Evolutionary conservation across 2,888 invertebrate genomes (phyloP).

Genomic region (Agrenia bidenticulata): DNA sequence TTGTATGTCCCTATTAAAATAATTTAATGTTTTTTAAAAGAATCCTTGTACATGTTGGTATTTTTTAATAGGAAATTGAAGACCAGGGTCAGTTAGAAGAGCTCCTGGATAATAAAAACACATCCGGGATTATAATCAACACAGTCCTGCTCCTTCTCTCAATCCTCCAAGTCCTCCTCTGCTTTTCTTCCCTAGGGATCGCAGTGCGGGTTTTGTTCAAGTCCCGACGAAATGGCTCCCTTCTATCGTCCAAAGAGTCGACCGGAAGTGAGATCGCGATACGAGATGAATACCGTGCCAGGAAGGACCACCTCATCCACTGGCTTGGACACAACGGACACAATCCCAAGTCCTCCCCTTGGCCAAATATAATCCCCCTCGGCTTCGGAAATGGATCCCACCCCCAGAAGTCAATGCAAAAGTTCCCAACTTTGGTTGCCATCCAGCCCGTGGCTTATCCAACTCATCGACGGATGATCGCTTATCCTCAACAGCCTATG

Average conservation of each 20-base stretch:
- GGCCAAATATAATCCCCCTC: conserved; percentile 22
- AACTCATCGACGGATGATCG: neutral
- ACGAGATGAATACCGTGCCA: conserved; percentile 45
- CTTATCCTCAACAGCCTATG: conserved; percentile 1
- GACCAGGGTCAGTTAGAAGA: conserved; percentile 36
- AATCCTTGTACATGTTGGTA: neutral
- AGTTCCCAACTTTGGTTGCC: conserved; percentile 26
- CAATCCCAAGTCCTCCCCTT: conserved; percentile 11
- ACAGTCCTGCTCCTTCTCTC: conserved; percentile 42
- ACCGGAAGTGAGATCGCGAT: conserved; percentile 46
- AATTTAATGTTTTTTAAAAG: neutral
- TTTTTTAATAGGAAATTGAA: conserved; percentile 21
- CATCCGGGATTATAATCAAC: conserved; percentile 45
- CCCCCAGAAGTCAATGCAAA: conserved; percentile 13
- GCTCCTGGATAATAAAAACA: conserved; percentile 36
- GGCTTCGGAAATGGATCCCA: neutral
- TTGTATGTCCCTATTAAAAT: conserved; percentile 17
- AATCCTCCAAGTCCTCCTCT: conserved; percentile 44
- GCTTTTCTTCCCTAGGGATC: conserved; percentile 47
- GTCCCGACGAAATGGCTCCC: conserved; percentile 19
- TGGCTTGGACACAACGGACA: conserved; percentile 45
- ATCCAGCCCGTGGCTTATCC: conserved; percentile 17
- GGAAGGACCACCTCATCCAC: conserved; percentile 46
- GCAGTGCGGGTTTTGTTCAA: conserved; percentile 41
- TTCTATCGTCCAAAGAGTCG: conserved; percentile 40